These are phyloP conservation scores for Lamproptera curius DNA, from an alignment of 2,888 invertebrate species.

Conservation along the genomic window DNA sequence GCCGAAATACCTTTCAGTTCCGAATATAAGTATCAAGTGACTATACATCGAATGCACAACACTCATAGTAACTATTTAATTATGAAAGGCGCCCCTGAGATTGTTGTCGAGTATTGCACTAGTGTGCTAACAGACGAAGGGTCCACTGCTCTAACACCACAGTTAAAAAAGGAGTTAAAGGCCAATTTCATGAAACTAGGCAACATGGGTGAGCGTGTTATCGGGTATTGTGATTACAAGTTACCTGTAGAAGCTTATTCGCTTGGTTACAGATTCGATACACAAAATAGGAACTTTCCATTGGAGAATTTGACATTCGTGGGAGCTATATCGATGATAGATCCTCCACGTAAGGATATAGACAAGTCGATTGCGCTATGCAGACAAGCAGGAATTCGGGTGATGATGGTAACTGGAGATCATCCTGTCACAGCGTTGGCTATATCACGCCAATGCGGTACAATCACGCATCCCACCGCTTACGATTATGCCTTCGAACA, in stretches of 20 bases:
- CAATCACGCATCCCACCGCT: slow-evolving; percentile 80
- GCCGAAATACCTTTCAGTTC: slow-evolving; percentile 84
- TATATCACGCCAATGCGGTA: slow-evolving; percentile 82
- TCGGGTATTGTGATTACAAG: slow-evolving; percentile 87
- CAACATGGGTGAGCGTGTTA: slow-evolving; percentile 90
- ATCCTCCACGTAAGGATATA: slow-evolving; percentile 83
- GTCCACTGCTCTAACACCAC: slow-evolving; percentile 60
- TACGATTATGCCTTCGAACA: slow-evolving; percentile 84
- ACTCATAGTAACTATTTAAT: slow-evolving; percentile 78
- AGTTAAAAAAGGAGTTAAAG: slow-evolving; percentile 75
- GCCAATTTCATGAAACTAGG: slow-evolving; percentile 87
- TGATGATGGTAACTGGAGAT: slow-evolving; percentile 85
- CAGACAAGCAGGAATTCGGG: slow-evolving; percentile 84
- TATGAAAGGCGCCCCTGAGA: slow-evolving; percentile 89
- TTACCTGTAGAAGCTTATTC: slow-evolving; percentile 76
- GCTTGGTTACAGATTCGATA: slow-evolving; percentile 74
- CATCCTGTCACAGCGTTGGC: slow-evolving; percentile 86
- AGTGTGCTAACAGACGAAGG: slow-evolving; percentile 76
- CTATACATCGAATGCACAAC: slow-evolving; percentile 79
- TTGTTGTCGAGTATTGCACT: slow-evolving; percentile 81
- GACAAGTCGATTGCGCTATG: slow-evolving; percentile 82
- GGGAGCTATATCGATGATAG: slow-evolving; percentile 84
- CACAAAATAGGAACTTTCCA: slow-evolving; percentile 82
- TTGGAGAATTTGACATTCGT: slow-evolving; percentile 76
- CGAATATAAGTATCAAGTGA: slow-evolving; percentile 83